Percentiles rank a stretch among this genome's conserved stretches.
These are phyloP conservation scores for Speoplatyrhinus poulsoni DNA, from an alignment of 2,113 vertebrate genomes.

Conservation along the genomic window DNA sequence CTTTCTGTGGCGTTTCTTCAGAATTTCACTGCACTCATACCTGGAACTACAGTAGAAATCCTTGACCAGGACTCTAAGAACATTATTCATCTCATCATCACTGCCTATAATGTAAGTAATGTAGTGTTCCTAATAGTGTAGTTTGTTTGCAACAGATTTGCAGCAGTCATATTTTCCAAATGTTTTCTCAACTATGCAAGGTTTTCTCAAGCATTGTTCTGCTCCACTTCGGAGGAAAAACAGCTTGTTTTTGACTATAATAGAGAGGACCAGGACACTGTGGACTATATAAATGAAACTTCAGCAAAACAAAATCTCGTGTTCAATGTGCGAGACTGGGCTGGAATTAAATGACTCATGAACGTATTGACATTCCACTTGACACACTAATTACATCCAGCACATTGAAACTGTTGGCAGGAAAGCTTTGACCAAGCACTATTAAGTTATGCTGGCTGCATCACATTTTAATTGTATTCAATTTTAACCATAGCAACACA, in stretches of 20 bases:
- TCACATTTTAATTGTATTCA: too few relatives aligned
- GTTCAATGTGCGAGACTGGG: conserved; percentile 23
- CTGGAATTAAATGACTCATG: conserved; percentile 30
- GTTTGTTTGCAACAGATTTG: background rate
- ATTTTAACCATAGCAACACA: background rate
- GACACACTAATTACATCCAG: conserved; percentile 29
- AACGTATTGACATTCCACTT: conserved; percentile 53
- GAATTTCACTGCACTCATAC: conserved; percentile 94
- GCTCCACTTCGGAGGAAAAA: background rate
- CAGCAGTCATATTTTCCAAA: conserved; percentile 15
- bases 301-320: conserved; percentile 14
- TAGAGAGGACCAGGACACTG: background rate
- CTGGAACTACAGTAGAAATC: conserved; percentile 95
- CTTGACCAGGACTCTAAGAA: conserved; percentile 95
- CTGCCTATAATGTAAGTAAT: conserved; percentile 91
- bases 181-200: conserved; percentile 7
- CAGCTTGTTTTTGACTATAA: conserved; percentile 12
- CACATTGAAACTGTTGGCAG: background rate
- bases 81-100: conserved; percentile 92
- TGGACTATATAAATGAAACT: background rate
- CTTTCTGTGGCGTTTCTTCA: conserved; percentile 43
- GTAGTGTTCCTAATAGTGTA: background rate
- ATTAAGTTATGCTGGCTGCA: too few relatives aligned
- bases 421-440: background rate
- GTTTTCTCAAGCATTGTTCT: background rate